Evolutionary conservation across 2,113 vertebrate genomes (phyloP).

Genomic region (Rostratula benghalensis): DNA sequence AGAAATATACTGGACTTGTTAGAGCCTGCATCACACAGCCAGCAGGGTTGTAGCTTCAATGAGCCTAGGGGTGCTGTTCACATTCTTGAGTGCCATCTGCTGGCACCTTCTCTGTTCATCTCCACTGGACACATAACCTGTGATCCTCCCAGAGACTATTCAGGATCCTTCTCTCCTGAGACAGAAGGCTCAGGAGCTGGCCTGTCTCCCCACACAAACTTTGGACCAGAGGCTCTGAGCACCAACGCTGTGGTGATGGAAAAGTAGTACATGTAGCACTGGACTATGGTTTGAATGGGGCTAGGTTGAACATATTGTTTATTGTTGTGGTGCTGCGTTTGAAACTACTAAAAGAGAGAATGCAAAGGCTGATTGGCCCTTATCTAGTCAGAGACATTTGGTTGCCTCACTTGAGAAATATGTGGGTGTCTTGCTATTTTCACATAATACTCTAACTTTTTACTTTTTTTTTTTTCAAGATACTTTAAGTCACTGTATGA

Average conservation of each 20-base stretch:
- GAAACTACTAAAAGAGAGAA: not conserved
- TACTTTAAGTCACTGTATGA: not conserved
- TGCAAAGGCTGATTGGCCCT: not conserved
- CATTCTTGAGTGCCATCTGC: slow-evolving; percentile 10
- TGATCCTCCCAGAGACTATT: not conserved
- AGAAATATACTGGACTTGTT: not conserved
- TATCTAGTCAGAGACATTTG: not conserved
- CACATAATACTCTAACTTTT: not conserved
- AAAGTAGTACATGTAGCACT: not conserved
- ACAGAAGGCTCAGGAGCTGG: not conserved
- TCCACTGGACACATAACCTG: not conserved
- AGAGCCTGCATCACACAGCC: not conserved
- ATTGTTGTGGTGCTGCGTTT: not conserved
- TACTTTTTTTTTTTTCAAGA: not conserved
- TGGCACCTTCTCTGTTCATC: not conserved
- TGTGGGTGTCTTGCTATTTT: not conserved
- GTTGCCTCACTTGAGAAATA: not conserved
- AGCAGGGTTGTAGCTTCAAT: accelerated
- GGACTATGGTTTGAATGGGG: not conserved
- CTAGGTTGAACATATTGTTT: not conserved
- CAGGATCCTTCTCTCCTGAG: not conserved
- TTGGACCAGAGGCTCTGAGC: not conserved
- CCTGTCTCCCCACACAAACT: not conserved
- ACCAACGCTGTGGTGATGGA: not conserved
- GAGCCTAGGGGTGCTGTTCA: not conserved